These are phyloP conservation scores for Prolemur simus DNA, from an alignment of 2,113 vertebrate genomes.

Conservation along the genomic window DNA sequence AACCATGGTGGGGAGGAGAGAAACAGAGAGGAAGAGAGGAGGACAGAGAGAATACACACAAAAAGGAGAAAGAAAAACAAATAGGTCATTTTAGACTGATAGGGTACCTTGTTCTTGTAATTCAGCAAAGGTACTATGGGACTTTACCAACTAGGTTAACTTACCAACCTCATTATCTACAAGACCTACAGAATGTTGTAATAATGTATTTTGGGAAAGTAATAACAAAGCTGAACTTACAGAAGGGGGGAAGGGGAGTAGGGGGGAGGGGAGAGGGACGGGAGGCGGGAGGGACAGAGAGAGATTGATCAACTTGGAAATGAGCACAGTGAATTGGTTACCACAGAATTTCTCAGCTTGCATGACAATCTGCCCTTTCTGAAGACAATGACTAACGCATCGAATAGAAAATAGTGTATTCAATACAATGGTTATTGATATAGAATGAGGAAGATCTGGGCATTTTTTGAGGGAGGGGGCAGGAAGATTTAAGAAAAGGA, in stretches of 20 bases:
- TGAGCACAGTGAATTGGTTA: not conserved
- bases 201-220: conserved; percentile 22
- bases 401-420: not conserved
- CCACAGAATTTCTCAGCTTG: not conserved
- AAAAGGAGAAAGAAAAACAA: not conserved
- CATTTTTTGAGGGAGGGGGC: not conserved
- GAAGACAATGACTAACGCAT: not conserved
- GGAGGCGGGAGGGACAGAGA: not conserved
- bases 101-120: not conserved
- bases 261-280: no score
- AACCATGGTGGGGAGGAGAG: not conserved
- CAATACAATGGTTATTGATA: not conserved
- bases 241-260: not conserved
- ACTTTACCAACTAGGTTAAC: conserved; percentile 7
- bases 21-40: no score
- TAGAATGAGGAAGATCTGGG: not conserved
- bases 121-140: not conserved
- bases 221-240: not conserved
- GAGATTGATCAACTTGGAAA: not conserved
- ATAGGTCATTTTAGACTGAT: not conserved
- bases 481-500: not conserved
- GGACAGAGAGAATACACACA: no score
- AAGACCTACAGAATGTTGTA: not conserved
- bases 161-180: conserved; percentile 53
- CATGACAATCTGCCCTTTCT: not conserved